Evolutionary conservation across 2,888 invertebrate species (phyloP).

Genomic region (Adelphocoris suturalis): DNA sequence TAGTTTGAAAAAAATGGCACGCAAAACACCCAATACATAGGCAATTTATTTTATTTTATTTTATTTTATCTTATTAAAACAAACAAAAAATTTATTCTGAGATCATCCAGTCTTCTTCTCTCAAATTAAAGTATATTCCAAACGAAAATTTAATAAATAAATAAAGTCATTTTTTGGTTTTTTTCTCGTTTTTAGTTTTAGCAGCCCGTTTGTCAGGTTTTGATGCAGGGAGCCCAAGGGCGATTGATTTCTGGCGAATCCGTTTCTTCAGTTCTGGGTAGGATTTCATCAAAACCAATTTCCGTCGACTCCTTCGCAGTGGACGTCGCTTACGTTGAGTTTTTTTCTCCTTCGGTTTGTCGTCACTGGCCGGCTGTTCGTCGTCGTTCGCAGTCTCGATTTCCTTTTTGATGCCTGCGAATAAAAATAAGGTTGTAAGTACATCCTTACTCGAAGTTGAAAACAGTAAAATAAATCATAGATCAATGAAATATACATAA

Average conservation of each 20-base stretch:
- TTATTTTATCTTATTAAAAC: too few relatives aligned
- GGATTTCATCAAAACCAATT: conserved; percentile 31
- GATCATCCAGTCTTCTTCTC: conserved; percentile 22
- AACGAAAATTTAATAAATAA: neutral
- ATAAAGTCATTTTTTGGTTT: neutral
- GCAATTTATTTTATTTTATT: too few relatives aligned
- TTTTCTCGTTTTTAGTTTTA: neutral
- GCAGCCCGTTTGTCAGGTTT: neutral
- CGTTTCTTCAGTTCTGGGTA: neutral
- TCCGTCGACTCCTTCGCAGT: neutral
- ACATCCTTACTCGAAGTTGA: neutral
- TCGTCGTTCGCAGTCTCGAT: neutral
- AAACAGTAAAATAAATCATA: neutral
- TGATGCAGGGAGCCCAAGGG: neutral
- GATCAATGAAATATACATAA: too few relatives aligned
- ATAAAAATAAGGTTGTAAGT: neutral
- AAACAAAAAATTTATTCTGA: conserved; percentile 7
- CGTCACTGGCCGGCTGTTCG: neutral
- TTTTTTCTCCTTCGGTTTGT: conserved; percentile 10
- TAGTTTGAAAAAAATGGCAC: too few relatives aligned
- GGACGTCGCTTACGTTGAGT: neutral
- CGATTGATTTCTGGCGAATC: neutral
- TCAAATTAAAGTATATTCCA: neutral
- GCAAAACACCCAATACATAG: too few relatives aligned
- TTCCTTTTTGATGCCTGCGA: neutral